Evolutionary conservation across 2,797 vertebrate species (phyloP), one percentile per base, ranked within the genome.

Genomic region (Channallabes apus): DNA sequence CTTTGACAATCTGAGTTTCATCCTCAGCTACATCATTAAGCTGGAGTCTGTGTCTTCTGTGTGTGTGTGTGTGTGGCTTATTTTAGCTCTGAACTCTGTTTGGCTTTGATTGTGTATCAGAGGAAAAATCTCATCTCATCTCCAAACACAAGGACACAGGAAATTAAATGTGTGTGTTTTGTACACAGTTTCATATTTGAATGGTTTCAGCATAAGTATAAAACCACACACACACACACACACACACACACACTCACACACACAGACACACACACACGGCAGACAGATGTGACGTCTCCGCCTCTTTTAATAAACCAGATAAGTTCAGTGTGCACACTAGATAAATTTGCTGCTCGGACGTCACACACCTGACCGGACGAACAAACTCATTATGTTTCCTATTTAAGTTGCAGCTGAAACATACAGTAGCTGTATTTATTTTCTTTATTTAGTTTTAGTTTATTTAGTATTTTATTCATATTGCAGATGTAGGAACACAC

Each of bases 151-250:
- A 2, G 0, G 14, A 6, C 41, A 38, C 46, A 68, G 64, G 73
- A 78, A 78, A 69, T 78, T 84, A 56, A 84, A 78, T 29, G 54
- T 59, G 75, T 32, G 73, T 76, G 51, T 58, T 41, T 73, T 41
- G 12, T 41, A 24, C 5, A 24, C 6, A 22, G 22, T 15, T 2
- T 29, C 1, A 0, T 20, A 75, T 56, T 20, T 54, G 46, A 15
- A 56, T 75, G 14, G n/a, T 75, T 54, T 75, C 27, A 51, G 41
- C 24, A 75, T 75, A 38, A 69, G 2, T 22, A 9, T 35, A 20
- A 20, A 69, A 20, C 2, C 35, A 35, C 0, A 32, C 1, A 68
- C 67, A 68, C 67, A 38, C 29, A 32, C 62, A 65, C 62, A 65
- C 62, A 65, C 12, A 9, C 22, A 62, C 3, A 68, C 67, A 68